phyloP scores from a whole-genome alignment of 2,888 invertebrate species.

The Spodoptera littoralis region DNA sequence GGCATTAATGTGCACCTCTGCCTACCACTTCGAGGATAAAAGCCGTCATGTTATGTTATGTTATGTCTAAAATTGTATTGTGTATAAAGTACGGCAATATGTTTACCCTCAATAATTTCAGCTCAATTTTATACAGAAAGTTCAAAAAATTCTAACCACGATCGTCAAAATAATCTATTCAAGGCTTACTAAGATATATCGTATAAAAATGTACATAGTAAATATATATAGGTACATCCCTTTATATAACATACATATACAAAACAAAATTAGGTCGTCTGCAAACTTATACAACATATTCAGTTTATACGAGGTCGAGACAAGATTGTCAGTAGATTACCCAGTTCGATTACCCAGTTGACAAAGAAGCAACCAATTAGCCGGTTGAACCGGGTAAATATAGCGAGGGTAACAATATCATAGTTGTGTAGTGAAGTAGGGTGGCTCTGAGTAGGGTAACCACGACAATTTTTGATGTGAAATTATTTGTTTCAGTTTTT shows the following conservation, averaged over 20 bases:
- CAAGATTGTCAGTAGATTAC: conserved; percentile 42
- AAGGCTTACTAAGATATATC: not conserved
- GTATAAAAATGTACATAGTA: no score
- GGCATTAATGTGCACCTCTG: no score
- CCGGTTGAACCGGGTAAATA: conserved; percentile 41
- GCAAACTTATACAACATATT: conserved; percentile 30
- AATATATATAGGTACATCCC: no score
- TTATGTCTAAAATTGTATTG: no score
- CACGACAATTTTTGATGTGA: not conserved
- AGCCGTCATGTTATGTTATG: no score
- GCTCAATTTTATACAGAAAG: no score
- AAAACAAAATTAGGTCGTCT: conserved; percentile 14
- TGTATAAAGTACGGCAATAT: no score
- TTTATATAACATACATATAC: not conserved
- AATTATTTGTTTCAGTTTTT: not conserved
- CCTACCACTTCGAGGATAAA: no score
- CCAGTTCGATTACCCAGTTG: conserved; percentile 47
- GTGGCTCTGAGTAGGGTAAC: conserved; percentile 7
- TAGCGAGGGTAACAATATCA: conserved; percentile 41
- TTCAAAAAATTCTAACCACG: no score
- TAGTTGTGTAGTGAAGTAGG: conserved; percentile 36
- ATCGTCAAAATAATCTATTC: no score
- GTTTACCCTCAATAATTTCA: no score
- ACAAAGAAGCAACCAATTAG: conserved; percentile 52
- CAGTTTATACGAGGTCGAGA: conserved; percentile 22